Evolutionary conservation across 2,113 vertebrate species (phyloP).

Genomic region (Odontophorus gujanensis): DNA sequence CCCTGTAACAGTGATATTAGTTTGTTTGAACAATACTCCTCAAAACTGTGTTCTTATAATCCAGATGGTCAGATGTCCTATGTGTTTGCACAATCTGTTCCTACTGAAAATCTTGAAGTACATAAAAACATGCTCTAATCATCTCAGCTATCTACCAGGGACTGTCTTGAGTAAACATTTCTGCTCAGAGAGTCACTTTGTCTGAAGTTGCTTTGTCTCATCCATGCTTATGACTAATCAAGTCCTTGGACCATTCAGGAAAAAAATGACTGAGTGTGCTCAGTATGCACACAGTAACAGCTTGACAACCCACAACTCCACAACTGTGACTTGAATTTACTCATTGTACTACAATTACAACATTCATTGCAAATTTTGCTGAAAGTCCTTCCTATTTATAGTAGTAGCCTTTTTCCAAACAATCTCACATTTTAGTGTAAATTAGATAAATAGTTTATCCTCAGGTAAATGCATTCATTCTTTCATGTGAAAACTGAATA

Average conservation of each 20-base stretch:
- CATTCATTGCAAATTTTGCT: background rate
- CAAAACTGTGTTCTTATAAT: background rate
- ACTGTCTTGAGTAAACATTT: background rate
- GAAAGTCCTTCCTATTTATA: background rate
- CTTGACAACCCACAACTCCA: fast-evolving
- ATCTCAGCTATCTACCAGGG: background rate
- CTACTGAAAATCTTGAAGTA: background rate
- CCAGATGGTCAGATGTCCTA: background rate
- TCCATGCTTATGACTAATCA: background rate
- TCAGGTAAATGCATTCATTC: slow-evolving; percentile 13
- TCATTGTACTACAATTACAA: background rate
- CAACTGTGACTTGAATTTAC: slow-evolving; percentile 17
- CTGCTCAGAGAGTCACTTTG: background rate
- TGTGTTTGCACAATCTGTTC: background rate
- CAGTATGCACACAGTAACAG: background rate
- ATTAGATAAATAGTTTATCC: background rate
- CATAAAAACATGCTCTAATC: background rate
- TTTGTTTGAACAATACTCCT: background rate
- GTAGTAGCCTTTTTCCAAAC: background rate
- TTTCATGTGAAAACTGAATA: slow-evolving; percentile 37
- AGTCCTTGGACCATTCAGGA: background rate
- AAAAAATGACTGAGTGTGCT: background rate
- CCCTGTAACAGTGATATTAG: background rate
- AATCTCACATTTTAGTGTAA: background rate
- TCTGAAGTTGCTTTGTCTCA: background rate